Conservation (phyloP, 2,797 vertebrate species). For the Phalloptychus januarius region DNA sequence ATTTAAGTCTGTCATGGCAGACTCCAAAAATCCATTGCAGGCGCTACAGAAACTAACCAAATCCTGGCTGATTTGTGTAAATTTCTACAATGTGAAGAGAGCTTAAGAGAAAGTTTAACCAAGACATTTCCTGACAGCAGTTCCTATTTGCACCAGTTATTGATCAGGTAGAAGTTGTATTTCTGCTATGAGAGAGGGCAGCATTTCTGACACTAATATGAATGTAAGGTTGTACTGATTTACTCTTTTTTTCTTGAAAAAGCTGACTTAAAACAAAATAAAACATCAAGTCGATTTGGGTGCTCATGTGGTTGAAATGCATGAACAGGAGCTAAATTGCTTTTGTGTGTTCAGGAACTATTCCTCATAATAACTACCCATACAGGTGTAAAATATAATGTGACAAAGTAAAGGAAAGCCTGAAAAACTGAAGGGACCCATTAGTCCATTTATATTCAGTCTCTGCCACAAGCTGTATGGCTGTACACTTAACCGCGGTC, state of each 20-base stretch:
- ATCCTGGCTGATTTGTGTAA: background rate
- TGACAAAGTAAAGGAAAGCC: constrained; percentile 20
- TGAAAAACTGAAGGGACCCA: constrained; percentile 30
- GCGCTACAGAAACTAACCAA: too few species aligned
- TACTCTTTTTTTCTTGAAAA: background rate
- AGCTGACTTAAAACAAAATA: background rate
- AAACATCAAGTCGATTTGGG: background rate
- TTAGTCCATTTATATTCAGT: constrained; percentile 46
- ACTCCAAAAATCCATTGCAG: background rate
- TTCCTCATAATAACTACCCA: background rate
- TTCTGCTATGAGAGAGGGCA: background rate
- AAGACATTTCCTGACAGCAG: background rate
- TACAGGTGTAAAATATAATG: constrained; percentile 5
- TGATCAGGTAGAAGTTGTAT: background rate
- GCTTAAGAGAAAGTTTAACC: background rate
- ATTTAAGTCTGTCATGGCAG: too few species aligned
- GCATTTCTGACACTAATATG: background rate
- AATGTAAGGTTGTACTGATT: too few species aligned
- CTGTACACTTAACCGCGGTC: constrained; percentile 46
- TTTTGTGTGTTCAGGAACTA: constrained; percentile 16
- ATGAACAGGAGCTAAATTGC: background rate
- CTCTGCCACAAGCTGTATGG: constrained; percentile 46
- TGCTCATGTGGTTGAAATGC: background rate
- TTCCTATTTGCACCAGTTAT: background rate
- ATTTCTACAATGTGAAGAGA: background rate